Evolutionary conservation across 2,888 invertebrate species (phyloP).

Genomic region (Lathronympha strigana): DNA sequence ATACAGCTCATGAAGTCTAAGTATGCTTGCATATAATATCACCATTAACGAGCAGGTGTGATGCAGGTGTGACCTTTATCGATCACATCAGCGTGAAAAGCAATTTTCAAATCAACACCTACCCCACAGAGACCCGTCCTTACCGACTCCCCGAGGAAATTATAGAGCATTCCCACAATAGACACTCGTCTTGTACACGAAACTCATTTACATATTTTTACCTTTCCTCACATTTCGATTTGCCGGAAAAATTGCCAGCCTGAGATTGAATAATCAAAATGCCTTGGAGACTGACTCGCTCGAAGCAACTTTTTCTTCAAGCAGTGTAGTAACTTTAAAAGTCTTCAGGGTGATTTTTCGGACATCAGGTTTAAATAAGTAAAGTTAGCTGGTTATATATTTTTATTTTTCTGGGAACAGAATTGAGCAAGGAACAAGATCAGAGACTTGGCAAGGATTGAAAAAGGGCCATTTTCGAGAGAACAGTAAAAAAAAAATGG

Average conservation of each 20-base stretch:
- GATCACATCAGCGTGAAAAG: conserved; percentile 6
- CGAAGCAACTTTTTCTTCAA: neutral
- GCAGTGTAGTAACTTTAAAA: neutral
- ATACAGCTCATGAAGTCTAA: too few relatives aligned
- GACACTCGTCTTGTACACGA: conserved; percentile 45
- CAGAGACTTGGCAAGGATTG: too few relatives aligned
- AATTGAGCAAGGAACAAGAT: too few relatives aligned
- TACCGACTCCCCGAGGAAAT: conserved; percentile 52
- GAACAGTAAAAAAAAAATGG: too few relatives aligned
- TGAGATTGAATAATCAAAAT: conserved; percentile 29
- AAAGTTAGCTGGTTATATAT: too few relatives aligned
- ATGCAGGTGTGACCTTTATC: too few relatives aligned
- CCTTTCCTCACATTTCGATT: conserved; percentile 32
- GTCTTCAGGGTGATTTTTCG: neutral
- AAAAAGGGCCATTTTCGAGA: too few relatives aligned
- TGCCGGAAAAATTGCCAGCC: conserved; percentile 20
- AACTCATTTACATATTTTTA: conserved; percentile 43
- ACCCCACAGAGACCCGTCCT: conserved; percentile 2
- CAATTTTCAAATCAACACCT: conserved; percentile 23
- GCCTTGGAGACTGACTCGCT: conserved; percentile 2
- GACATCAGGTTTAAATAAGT: neutral
- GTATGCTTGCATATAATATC: too few relatives aligned
- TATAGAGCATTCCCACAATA: conserved; percentile 47
- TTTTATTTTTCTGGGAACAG: too few relatives aligned
- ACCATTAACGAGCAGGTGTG: too few relatives aligned